Evolutionary conservation across 2,113 vertebrate species (phyloP), one percentile per base, ranked within the genome.

Genomic region (Ancistrus triradiatus): DNA sequence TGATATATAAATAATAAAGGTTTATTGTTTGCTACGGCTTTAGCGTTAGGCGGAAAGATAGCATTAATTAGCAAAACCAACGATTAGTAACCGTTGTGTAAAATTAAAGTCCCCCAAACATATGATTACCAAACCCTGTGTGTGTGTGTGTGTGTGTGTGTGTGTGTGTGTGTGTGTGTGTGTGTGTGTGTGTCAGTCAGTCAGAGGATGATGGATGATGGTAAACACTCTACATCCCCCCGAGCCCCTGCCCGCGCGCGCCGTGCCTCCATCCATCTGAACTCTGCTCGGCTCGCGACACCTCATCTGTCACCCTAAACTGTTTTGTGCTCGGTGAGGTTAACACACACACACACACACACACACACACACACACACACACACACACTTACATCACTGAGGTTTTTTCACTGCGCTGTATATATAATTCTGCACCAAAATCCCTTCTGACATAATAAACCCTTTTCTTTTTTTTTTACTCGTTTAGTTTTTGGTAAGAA

Each of bases 141-240:
- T 13, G 18, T n/a, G 42, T 60, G 40, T 46, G 40, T 59, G 38
- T 43, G 22, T 59, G 38, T 33, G 43, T 47, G 40, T 17, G 43
- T 53, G 22, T 27, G 38, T 60, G 21, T 49, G 21, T 49, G 51
- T 53, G 17, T 53, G 52, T 38, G 52, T 38, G 27, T 31, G 27
- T 31, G 27, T 31, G 27, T 42, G 27, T 31, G 27, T 31, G 27
- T 31, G 79, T 79, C 76, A 68, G 83, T 72, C 73, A 83, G 78
- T 77, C 83, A 82, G 74, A 19, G 1, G 57, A 83, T 84, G 84
- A 85, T 85, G 81, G 78, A 87, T 85, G 84, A 80, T 77, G 66
- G 72, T 74, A 73, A 81, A 79, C 75, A 74, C 74, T 70, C 75
- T 66, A 73, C 70, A 77, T 83, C 79, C 81, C 62, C 82, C 72